phyloP scores from a whole-genome alignment of 2,888 invertebrate species.

The Epinotia bilunana region DNA sequence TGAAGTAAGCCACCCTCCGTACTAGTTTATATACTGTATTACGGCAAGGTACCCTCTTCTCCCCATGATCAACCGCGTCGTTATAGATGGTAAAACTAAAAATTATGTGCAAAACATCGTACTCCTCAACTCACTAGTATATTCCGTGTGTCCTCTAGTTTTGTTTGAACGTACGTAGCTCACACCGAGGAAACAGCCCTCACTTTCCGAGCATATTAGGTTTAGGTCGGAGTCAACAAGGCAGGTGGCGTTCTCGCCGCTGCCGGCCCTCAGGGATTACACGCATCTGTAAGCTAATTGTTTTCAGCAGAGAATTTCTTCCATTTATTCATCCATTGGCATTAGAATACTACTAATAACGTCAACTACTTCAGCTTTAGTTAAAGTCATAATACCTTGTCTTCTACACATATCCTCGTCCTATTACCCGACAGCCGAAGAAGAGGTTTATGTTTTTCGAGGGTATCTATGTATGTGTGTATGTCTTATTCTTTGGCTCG shows the following conservation, averaged over 20 bases:
- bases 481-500: too few relatives aligned
- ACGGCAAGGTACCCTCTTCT: too few relatives aligned
- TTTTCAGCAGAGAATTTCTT: neutral
- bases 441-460: too few relatives aligned
- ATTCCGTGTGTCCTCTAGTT: too few relatives aligned
- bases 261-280: constrained; percentile 9
- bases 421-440: too few relatives aligned
- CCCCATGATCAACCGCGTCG: too few relatives aligned
- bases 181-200: neutral
- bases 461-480: too few relatives aligned
- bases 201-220: neutral
- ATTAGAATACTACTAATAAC: neutral
- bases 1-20: too few relatives aligned
- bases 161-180: neutral
- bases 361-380: neutral
- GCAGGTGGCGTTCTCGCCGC: constrained; percentile 22
- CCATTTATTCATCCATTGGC: constrained; percentile 14
- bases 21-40: too few relatives aligned
- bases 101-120: too few relatives aligned
- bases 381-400: neutral
- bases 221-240: constrained; percentile 15
- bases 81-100: too few relatives aligned
- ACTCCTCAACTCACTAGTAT: too few relatives aligned
- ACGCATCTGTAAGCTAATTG: constrained; percentile 8
- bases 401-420: neutral